Conservation (phyloP, 2,113 vertebrate species). For the Neoarius graeffei region DNA sequence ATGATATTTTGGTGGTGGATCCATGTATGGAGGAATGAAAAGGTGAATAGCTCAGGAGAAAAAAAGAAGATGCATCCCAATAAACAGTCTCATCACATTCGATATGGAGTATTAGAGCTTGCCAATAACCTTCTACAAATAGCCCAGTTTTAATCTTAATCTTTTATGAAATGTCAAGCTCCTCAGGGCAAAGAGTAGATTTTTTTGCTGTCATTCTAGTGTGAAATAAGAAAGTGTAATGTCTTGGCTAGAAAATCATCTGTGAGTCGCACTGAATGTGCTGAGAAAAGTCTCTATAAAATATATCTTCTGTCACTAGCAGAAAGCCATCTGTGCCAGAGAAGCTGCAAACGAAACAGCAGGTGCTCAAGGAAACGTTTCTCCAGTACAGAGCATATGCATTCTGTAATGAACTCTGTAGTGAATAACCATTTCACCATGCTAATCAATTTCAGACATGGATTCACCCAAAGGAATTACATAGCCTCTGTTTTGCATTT, state of each 20-base stretch:
- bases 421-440: constrained; percentile 43
- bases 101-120: constrained; percentile 41
- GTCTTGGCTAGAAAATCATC: constrained; percentile 49
- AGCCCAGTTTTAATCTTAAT: constrained; percentile 49
- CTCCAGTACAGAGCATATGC: constrained; percentile 17
- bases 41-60: background rate
- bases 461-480: constrained; percentile 34
- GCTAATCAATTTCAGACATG: constrained; percentile 44
- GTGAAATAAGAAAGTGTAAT: constrained; percentile 56
- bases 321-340: constrained; percentile 22
- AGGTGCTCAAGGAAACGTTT: constrained; percentile 31
- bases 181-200: constrained; percentile 35
- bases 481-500: constrained; percentile 24
- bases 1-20: constrained; percentile 21
- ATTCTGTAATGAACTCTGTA: constrained; percentile 46
- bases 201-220: constrained; percentile 44
- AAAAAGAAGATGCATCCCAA: constrained; percentile 25
- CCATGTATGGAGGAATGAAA: constrained; percentile 15
- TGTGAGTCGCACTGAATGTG: constrained; percentile 30
- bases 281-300: constrained; percentile 30
- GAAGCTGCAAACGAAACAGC: constrained; percentile 29
- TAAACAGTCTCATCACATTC: constrained; percentile 49
- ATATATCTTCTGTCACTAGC: constrained; percentile 30
- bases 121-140: constrained; percentile 54
- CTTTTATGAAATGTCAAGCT: constrained; percentile 47